Evolutionary conservation across 2,797 vertebrate genomes (phyloP), one percentile per base, ranked within the genome.

Genomic region (Neosilurus hyrtlii): DNA sequence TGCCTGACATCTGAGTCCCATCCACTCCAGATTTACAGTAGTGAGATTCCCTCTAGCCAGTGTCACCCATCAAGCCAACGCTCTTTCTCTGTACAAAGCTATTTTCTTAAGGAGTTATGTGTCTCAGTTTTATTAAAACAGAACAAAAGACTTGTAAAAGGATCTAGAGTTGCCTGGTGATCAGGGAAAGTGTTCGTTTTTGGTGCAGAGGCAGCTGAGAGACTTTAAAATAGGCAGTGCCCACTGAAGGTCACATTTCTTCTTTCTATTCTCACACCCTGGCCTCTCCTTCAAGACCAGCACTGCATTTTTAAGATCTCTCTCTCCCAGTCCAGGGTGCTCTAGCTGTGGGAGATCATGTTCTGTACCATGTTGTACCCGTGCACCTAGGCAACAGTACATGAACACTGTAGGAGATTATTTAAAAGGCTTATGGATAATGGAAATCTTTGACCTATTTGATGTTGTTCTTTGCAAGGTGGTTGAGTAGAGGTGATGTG

Each of bases 181-280:
- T 8, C 15, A 66, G 7, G n/a, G 30, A 67, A 71, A 80, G 12
- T 49, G 18, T n/a, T 35, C 15, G 22, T 71, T 57, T 87, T 68
- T 22, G 73, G 82, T 76, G 86, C 86, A 74, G 83, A 88, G 84
- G 26, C 89, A 84, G 88, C 16, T 56, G 26, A 83, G 76, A 80
- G 4, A 76, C 86, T 89, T 88, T 92, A 90, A 94, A 94, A 94
- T 93, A 93, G 91, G 90, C 61, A 1, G 70, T 82, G 26, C 80
- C 62, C 84, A 74, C 77, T 89, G 83, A 89, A 91, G 91, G 92
- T 94, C 92, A 92, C 89, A 92, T 94, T 92, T 92, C 92, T 88
- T 86, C 88, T 84, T 90, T 91, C 91, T 92, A 88, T 92, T 92
- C 91, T 91, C 90, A 90, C 85, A 82, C 88, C 70, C 18, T 81